phyloP scores from a whole-genome alignment of 2,797 vertebrate genomes.

The Knipowitschia caucasica region DNA sequence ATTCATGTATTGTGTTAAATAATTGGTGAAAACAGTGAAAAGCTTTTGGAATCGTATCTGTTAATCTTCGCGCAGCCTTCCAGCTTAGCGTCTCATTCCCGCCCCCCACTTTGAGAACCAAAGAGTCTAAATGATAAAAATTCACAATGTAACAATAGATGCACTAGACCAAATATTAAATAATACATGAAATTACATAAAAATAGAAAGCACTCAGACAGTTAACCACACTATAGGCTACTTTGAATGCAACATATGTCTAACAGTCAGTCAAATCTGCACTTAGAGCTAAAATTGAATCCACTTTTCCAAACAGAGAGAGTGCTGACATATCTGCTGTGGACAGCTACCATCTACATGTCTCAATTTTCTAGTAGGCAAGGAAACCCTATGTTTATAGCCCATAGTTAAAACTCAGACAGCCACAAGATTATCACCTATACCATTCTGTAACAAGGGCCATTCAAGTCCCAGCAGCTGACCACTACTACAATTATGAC shows the following conservation, averaged over 20 bases:
- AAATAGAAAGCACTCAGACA: constrained; percentile 8
- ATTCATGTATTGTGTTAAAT: too few species aligned
- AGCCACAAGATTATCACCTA: constrained; percentile 9
- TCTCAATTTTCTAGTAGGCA: constrained; percentile 1
- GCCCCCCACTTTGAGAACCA: too few species aligned
- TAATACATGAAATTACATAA: neutral
- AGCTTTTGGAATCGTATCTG: too few species aligned
- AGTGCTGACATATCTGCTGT: neutral
- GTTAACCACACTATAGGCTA: too few species aligned
- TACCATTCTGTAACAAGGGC: neutral
- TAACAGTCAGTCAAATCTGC: neutral
- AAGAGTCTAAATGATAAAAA: too few species aligned
- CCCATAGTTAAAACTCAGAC: constrained; percentile 9
- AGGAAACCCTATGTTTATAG: constrained; percentile 1
- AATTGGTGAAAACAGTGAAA: too few species aligned
- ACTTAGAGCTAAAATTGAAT: constrained; percentile 14
- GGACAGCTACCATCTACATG: neutral
- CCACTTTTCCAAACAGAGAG: constrained; percentile 9
- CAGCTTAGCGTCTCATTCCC: too few species aligned
- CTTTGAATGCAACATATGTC: neutral
- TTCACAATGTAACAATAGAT: neutral
- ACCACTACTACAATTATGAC: neutral
- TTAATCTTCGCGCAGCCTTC: too few species aligned
- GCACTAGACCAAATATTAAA: neutral
- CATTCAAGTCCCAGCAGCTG: neutral